Base-by-base conservation (phyloP, 2,113 vertebrate species). In the Melanostigma gelatinosum region DNA sequence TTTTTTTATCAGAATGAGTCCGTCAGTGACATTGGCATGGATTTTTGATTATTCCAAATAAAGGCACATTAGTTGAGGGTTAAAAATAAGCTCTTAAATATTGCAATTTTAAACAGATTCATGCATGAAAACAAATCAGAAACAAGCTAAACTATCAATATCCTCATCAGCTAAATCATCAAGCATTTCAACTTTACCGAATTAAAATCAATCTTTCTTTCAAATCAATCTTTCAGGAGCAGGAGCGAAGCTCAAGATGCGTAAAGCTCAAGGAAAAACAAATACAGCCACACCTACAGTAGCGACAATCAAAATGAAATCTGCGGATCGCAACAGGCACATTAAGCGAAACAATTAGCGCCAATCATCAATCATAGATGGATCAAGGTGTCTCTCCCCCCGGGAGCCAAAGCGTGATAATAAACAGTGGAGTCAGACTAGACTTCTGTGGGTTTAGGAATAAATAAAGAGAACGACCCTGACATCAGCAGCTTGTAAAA, bases 381-480 rank as follows among this genome's bases (percentile, higher is more conserved):
- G 85, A 92, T 85, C 75, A 50, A 84, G 63, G 81, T 76, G 79
- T 79, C 80, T 83, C 79, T 24, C 72, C 55, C 60, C 58, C 63
- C 62, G 44, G 72, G 79, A 85, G 86, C 82, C 77, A 68, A 75
- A 77, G 54, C 52, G 66, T 44, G 77, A 89, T 88, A 73, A 90
- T 88, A 89, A 85, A 90, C 77, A 89, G 82, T 77, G 84, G 85
- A 85, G 83, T 81, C 91, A 77, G 87, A 83, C 89, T 78, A 72
- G 83, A 87, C 86, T 79, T 84, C 77, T 86, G 87, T 64, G 84
- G 86, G 82, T 40, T 82, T n/a, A 44, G 83, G 91, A 91, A 92
- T 93, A 92, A 93, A 93, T 92, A 91, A 91, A 88, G 73, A 13
- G 77, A 83, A 87, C 55, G 40, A 87, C 78, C 89, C 82, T 82